These are phyloP conservation scores for Leiothrix lutea DNA, from an alignment of 2,113 vertebrate genomes.

Conservation along the genomic window DNA sequence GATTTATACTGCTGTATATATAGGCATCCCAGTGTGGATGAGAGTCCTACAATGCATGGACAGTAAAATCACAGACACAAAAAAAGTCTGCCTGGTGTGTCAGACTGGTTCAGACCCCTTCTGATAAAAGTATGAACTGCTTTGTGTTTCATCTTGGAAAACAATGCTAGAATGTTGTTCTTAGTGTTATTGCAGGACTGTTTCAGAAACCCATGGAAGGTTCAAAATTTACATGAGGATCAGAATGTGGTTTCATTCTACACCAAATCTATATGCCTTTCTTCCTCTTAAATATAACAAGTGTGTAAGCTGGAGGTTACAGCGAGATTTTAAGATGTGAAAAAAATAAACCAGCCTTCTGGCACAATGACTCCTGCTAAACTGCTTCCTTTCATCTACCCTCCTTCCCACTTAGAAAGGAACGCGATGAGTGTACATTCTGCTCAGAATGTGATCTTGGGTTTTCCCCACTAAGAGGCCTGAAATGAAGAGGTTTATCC, in stretches of 20 bases:
- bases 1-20: not conserved
- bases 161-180: not conserved
- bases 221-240: not conserved
- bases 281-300: not conserved
- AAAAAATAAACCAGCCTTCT: not conserved
- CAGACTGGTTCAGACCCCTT: not conserved
- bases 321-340: not conserved
- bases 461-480: not conserved
- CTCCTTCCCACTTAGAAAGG: not conserved
- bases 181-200: not conserved
- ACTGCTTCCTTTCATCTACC: not conserved
- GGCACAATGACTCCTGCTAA: not conserved
- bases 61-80: not conserved
- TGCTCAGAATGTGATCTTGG: not conserved
- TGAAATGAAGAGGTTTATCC: conserved; percentile 8
- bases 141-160: not conserved
- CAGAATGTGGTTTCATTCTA: not conserved
- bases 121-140: not conserved
- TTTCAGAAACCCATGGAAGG: not conserved
- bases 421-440: not conserved
- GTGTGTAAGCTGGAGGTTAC: not conserved
- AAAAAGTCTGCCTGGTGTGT: not conserved
- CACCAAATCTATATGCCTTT: not conserved
- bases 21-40: not conserved
- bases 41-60: not conserved